Conservation (phyloP, 2,113 vertebrate species). For the Dicrurus megarhynchus region DNA sequence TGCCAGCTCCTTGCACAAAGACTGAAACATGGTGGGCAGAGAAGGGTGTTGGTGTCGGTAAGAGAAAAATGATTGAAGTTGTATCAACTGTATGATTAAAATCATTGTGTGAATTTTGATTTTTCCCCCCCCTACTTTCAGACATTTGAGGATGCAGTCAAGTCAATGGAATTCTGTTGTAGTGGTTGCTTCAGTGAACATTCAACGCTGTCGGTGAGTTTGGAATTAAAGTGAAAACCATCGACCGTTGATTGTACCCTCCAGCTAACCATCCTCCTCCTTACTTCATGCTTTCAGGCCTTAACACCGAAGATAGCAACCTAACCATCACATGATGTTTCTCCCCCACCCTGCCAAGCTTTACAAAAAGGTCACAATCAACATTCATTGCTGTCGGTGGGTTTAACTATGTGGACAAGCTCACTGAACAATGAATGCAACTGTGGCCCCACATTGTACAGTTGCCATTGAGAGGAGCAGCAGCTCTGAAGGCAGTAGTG, state of each 20-base stretch:
- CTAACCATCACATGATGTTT: slow-evolving; percentile 12
- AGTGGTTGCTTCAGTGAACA: slow-evolving; percentile 88
- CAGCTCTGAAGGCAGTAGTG: background rate
- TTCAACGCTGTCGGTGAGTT: slow-evolving; percentile 99
- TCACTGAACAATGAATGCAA: slow-evolving; percentile 99
- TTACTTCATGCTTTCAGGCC: slow-evolving; percentile 51
- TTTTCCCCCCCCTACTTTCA: background rate
- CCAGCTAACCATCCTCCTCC: slow-evolving; percentile 78
- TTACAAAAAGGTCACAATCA: slow-evolving; percentile 94
- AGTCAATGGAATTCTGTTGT: slow-evolving; percentile 51
- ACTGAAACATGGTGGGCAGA: background rate
- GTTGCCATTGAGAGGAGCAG: background rate
- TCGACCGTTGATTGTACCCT: slow-evolving; percentile 99
- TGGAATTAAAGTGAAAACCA: slow-evolving; percentile 95
- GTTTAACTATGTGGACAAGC: slow-evolving; percentile 95
- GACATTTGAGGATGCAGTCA: slow-evolving; percentile 31
- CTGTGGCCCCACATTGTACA: slow-evolving; percentile 92
- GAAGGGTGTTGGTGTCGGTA: background rate
- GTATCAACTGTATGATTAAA: background rate
- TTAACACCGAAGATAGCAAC: slow-evolving; percentile 55
- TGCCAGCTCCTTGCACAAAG: background rate
- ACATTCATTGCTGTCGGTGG: slow-evolving; percentile 99
- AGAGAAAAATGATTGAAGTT: slow-evolving; percentile 18
- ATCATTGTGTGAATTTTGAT: background rate
- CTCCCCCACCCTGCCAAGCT: slow-evolving; percentile 23